Conservation (phyloP, 2,113 vertebrate species). For the Paracyprichromis sp. region DNA sequence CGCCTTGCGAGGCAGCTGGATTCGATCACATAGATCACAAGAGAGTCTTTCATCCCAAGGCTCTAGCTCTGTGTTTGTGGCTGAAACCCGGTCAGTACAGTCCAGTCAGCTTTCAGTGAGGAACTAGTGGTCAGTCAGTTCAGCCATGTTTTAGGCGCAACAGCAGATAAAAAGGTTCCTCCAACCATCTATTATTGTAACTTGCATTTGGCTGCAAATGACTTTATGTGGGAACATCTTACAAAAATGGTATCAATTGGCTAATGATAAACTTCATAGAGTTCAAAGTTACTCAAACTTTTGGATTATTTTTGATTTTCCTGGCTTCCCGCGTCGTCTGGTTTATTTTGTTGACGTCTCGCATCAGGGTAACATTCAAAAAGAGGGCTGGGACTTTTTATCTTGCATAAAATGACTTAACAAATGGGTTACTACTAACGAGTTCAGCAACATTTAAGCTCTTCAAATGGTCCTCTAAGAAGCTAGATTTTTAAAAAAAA, state of each 20-base stretch:
- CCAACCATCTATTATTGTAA: neutral
- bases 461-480: rapidly evolving
- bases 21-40: neutral
- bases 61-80: neutral
- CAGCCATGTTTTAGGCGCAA: neutral
- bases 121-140: neutral
- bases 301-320: neutral
- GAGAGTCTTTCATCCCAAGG: neutral
- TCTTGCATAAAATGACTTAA: neutral
- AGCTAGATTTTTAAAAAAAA: rapidly evolving
- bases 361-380: neutral
- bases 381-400: neutral
- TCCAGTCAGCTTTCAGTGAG: neutral
- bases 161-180: neutral
- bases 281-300: neutral
- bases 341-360: neutral
- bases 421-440: rapidly evolving
- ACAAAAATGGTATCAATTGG: neutral
- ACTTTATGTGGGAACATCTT: neutral
- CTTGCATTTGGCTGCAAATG: neutral
- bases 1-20: neutral
- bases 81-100: neutral
- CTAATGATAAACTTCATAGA: neutral
- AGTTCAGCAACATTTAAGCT: neutral
- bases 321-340: no score